Base-by-base conservation (phyloP, 2,888 invertebrate genomes). In the Byasa hedistus region DNA sequence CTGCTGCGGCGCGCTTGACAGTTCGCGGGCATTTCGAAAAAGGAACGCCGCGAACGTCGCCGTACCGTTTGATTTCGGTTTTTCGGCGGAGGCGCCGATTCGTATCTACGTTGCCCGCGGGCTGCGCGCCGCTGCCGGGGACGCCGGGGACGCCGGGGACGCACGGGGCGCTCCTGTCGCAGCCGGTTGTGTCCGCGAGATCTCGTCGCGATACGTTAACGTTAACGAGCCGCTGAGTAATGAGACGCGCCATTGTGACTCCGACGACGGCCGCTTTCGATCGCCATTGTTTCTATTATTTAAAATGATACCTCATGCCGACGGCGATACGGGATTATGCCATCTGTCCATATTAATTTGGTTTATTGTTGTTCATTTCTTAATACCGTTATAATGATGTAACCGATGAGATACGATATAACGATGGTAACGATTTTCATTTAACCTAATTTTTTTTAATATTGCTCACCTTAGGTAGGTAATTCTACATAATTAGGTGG, bases 151-250 rank as follows among this genome's bases (percentile, higher is more conserved):
- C n/a, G n/a, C n/a, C n/a, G n/a, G n/a, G n/a, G n/a, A n/a, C n/a
- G n/a, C n/a, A n/a, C n/a, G n/a, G n/a, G n/a, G n/a, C n/a, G n/a
- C n/a, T n/a, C n/a, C n/a, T n/a, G n/a, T n/a, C n/a, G n/a, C n/a
- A n/a, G 51, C 79, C 87, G 87, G 88, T 89, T 90, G 89, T 88
- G 87, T 83, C 82, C 82, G 77, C 76, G 80, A 85, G 87, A 86
- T 85, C 84, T 85, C 82, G 83, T 84, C 83, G 79, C 75, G 91
- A 90, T 5, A 27, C 78, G 80, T n/a, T 75, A 82, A 84, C 86
- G 84, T 84, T 91, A 91, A 90, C 90, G 90, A 90, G 88, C 82
- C 74, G 77, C 83, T 89, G 91, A 91, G 90, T 90, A 91, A 91
- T 91, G 87, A 89, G 86, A 80, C 82, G 79, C 77, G 83, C 88